Evolutionary conservation across 2,888 invertebrate genomes (phyloP).

Genomic region (Drosophila planitibia): DNA sequence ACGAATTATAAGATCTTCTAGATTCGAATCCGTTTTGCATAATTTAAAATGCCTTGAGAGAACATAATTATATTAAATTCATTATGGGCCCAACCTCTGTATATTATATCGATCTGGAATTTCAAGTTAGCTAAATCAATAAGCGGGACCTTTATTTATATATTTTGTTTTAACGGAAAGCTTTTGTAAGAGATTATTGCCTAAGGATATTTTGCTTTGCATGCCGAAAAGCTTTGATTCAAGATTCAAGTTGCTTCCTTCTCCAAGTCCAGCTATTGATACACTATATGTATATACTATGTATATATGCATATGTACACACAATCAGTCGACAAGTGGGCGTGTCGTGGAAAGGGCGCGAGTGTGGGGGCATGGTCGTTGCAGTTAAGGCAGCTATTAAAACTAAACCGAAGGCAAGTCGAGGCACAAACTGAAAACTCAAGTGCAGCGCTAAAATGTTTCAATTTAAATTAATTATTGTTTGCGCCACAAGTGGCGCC

Average conservation of each 20-base stretch:
- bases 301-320: slow-evolving; percentile 4
- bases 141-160: neutral
- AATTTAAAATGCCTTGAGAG: neutral
- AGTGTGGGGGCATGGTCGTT: slow-evolving; percentile 33
- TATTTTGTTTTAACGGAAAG: neutral
- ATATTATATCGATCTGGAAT: neutral
- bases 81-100: neutral
- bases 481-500: slow-evolving; percentile 83
- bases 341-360: neutral
- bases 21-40: neutral
- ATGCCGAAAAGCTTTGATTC: neutral
- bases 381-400: slow-evolving; percentile 53
- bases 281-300: neutral
- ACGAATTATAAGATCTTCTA: neutral
- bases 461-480: slow-evolving; percentile 85
- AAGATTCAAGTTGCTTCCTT: neutral
- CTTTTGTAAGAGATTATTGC: neutral
- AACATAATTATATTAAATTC: neutral
- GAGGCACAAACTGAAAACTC: slow-evolving; percentile 23
- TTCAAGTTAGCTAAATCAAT: neutral
- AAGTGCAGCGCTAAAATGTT: slow-evolving; percentile 70
- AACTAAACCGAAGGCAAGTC: slow-evolving; percentile 36
- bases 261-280: neutral
- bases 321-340: slow-evolving; percentile 18
- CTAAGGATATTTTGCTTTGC: neutral